Conservation (phyloP, 2,888 invertebrate genomes). For the Aleiodes alternator region DNA sequence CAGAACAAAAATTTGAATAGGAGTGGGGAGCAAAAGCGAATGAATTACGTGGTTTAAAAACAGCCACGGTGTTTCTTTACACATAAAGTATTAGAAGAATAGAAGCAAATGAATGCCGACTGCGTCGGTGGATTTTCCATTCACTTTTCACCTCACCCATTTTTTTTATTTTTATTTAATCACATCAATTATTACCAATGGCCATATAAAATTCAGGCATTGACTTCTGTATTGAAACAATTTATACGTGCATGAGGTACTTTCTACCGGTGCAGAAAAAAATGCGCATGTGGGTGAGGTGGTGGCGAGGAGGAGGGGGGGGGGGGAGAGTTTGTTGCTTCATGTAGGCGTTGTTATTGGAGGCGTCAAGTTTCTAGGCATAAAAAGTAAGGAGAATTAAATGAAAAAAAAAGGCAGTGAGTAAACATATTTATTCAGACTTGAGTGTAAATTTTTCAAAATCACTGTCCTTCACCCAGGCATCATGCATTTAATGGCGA, state of each 20-base stretch:
- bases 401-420: background rate
- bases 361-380: slow-evolving; percentile 16
- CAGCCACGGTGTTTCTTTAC: background rate
- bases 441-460: background rate
- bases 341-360: slow-evolving; percentile 9
- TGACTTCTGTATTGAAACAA: slow-evolving; percentile 14
- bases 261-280: slow-evolving; percentile 8
- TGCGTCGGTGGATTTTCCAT: slow-evolving; percentile 40
- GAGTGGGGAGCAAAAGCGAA: background rate
- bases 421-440: background rate
- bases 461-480: background rate
- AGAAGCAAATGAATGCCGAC: slow-evolving; percentile 31
- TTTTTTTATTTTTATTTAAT: background rate
- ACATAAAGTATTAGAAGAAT: background rate
- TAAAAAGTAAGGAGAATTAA: background rate
- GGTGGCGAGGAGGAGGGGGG: background rate
- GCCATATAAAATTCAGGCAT: background rate
- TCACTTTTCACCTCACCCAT: slow-evolving; percentile 44
- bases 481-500: too few relatives aligned
- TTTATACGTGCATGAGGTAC: slow-evolving; percentile 18
- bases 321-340: too few relatives aligned
- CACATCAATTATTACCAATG: slow-evolving; percentile 18
- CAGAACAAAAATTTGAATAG: background rate
- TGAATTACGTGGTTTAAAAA: slow-evolving; percentile 7
- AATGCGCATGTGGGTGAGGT: background rate